Conservation (phyloP, 2,797 vertebrate genomes). For the Sorex maritimensis region DNA sequence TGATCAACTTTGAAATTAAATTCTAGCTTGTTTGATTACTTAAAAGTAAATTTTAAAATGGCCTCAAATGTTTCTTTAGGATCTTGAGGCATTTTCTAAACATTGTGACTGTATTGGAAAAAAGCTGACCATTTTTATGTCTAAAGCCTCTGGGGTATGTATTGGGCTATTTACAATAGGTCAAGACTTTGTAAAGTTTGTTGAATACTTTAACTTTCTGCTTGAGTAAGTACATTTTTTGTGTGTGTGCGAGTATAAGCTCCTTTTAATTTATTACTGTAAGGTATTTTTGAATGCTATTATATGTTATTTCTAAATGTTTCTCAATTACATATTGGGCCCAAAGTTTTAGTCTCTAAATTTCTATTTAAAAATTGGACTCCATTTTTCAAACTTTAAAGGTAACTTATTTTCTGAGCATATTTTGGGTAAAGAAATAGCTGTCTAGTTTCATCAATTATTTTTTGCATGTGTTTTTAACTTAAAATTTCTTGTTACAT, state of each 20-base stretch:
- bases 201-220: constrained; percentile 49
- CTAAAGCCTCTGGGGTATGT: constrained; percentile 10
- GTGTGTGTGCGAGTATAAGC: not conserved
- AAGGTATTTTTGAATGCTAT: constrained; percentile 42
- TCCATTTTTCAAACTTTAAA: constrained; percentile 60
- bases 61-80: constrained; percentile 14
- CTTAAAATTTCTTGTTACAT: constrained; percentile 37
- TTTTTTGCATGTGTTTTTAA: constrained; percentile 58
- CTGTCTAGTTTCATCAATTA: constrained; percentile 15
- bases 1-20: constrained; percentile 43
- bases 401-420: constrained; percentile 55
- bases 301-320: constrained; percentile 51
- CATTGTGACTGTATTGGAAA: not conserved
- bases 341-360: constrained; percentile 41
- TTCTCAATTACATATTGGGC: constrained; percentile 8
- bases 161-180: constrained; percentile 47
- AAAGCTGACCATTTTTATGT: constrained; percentile 51
- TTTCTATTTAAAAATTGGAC: constrained; percentile 65
- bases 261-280: constrained; percentile 41
- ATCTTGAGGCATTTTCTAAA: constrained; percentile 36
- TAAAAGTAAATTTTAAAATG: constrained; percentile 7
- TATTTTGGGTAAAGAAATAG: constrained; percentile 45
- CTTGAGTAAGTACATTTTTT: constrained; percentile 24
- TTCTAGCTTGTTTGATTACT: constrained; percentile 63
- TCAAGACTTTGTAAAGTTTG: constrained; percentile 57